Conservation (phyloP, 2,888 invertebrate species). For the Paralinhomoeus sp. region DNA sequence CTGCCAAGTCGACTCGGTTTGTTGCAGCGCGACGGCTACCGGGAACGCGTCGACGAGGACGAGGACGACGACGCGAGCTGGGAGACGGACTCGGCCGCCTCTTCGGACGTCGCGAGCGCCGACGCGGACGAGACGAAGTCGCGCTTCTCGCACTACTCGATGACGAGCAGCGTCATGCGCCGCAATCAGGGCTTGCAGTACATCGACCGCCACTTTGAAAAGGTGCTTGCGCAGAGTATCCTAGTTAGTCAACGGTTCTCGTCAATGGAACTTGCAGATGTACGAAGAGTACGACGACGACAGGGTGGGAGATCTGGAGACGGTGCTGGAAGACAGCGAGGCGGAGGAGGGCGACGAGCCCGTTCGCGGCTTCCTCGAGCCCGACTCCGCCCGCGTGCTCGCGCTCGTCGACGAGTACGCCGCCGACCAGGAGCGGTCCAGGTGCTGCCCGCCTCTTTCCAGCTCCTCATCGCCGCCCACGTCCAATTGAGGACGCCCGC, state of each 20-base stretch:
- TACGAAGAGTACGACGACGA: constrained; percentile 63
- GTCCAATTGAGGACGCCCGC: too few species aligned
- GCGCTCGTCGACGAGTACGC: constrained; percentile 52
- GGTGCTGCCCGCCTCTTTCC: too few species aligned
- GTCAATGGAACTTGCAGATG: constrained; percentile 31
- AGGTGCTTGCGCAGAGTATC: constrained; percentile 31
- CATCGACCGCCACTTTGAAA: constrained; percentile 67
- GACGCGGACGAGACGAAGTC: constrained; percentile 55
- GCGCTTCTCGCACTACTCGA: constrained; percentile 70
- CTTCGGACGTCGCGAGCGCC: too few species aligned
- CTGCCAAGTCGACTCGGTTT: too few species aligned
- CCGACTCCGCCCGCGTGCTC: constrained; percentile 44
- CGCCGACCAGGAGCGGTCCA: constrained; percentile 32
- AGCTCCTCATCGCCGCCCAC: too few species aligned
- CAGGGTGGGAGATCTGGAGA: constrained; percentile 63
- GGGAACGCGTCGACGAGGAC: too few species aligned
- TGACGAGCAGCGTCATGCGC: constrained; percentile 66
- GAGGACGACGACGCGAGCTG: constrained; percentile 36
- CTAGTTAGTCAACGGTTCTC: too few species aligned
- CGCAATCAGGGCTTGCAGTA: constrained; percentile 57
- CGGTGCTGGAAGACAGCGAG: constrained; percentile 49
- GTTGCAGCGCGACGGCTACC: constrained; percentile 24
- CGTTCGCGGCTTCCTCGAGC: constrained; percentile 40
- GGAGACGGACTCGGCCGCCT: too few species aligned
- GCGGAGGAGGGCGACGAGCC: constrained; percentile 53